Evolutionary conservation across 1,140 invertebrate species (phyloP), one percentile per base, ranked within the genome.

Genomic region (Calliopsis andreniformis): DNA sequence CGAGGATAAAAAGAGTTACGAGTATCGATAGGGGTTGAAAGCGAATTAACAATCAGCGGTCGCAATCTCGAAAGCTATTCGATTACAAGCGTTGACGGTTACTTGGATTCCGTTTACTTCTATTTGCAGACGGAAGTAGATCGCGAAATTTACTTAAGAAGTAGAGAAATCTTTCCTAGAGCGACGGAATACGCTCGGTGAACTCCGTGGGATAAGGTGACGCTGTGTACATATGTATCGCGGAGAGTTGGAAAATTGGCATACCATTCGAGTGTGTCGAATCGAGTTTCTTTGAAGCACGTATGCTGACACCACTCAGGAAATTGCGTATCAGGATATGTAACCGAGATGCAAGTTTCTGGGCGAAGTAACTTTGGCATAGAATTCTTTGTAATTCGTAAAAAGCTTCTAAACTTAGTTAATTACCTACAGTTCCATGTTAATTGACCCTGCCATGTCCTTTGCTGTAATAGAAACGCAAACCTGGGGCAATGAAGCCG

Each of bases 131-230:
- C 28, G 8, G n/a, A n/a, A 55, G 39, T n/a, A 64, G 51, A 43
- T 30, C n/a, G 59, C 8, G 53, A 42, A 30, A 68, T 80, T 69
- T 58, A 45, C 75, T 67, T 71, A 71, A 64, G 56, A 47, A 62
- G 78, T 39, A 62, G 80, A 77, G 61, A 59, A 82, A 82, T 80
- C 61, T 49, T 66, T n/a, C 47, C 14, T 58, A 71, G 51, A 18
- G 64, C 35, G 35, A 25, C 14, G 47, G 47, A 1, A 56, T 23
- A 30, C n/a, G 28, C 30, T 8, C 16, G 43, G 43, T 25, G 14
- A 18, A 10, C 56, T 7, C 18, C 30, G 42, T 32, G 42, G 55
- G 30, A 32, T 39, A 39, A 53, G 71, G 49, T 55, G 61, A 47
- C 45, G 64, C 78, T 73, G 72, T 82, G 80, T 80, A 67, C 72